Evolutionary conservation across 2,113 vertebrate species (phyloP), one percentile per base, ranked within the genome.

Genomic region (Urocitellus parryii): DNA sequence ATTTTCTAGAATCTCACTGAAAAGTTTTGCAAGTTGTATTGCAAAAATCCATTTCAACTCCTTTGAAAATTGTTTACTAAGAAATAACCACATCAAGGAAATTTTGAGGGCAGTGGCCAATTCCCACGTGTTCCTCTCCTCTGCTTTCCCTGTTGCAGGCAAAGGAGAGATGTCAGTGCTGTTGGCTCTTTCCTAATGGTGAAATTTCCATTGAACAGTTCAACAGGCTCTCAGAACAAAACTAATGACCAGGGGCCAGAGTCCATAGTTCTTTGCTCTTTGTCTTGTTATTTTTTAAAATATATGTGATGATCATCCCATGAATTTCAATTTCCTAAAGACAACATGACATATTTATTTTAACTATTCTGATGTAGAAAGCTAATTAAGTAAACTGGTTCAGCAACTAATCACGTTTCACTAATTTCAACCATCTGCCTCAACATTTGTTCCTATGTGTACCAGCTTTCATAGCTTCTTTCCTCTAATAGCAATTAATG

Each of bases 361-460:
- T 53, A 98, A 98, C 97, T 97, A 96, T 98, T 98, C 98, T 96
- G 96, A 97, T 98, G 96, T 96, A 98, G 97, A 98, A 98, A 98
- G 48, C 93, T 98, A 98, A 99, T 98, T 98, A 98, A 97, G 96
- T 98, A 98, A 98, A 98, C 98, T 91, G 96, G 98, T 98, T 98
- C 98, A 98, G 97, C 98, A 98, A 93, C 97, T 87, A 98, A 99
- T 99, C 98, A 98, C 89, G 11, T 98, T 98, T 97, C 98, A 97
- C 98, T 99, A 98, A 99, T 99, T 99, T 98, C 99, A 98, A 97
- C 99, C 99, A 99, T 99, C 99, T 99, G 99, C 99, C 99, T 98
- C 99, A 98, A 98, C 98, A 98, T 98, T 99, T 98, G 98, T 97
- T 98, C 97, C 79, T 96, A 74, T 97, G 98, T 98, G 98, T 98